Conservation (phyloP, 2,113 vertebrate species). For the Zosterops hypoxanthus region DNA sequence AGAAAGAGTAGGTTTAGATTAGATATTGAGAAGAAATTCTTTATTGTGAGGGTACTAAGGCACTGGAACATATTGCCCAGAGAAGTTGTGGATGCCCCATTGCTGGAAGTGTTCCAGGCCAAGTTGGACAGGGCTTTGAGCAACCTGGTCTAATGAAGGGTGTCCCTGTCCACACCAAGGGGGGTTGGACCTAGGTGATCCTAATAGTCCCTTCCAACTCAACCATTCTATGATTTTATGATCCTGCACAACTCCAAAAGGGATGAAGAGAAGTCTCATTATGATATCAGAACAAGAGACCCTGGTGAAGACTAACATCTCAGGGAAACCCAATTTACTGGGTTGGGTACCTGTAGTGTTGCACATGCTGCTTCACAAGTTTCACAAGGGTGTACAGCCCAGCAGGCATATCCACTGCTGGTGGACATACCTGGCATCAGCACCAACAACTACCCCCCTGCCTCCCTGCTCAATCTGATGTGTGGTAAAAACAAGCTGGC, state of each 20-base stretch:
- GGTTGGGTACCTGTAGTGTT: not conserved
- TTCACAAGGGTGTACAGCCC: not conserved
- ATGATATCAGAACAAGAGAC: not conserved
- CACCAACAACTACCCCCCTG: not conserved
- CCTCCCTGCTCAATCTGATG: not conserved
- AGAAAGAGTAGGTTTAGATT: not conserved
- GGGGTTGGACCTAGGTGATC: not conserved
- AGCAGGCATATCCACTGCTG: not conserved
- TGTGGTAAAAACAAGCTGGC: not conserved
- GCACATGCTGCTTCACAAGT: not conserved
- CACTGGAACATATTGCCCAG: not conserved
- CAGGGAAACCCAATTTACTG: not conserved
- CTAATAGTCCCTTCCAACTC: not conserved
- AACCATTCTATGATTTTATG: not conserved
- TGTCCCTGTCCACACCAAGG: not conserved
- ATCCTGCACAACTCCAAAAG: not conserved
- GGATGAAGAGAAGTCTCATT: not conserved
- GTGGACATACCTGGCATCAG: not conserved
- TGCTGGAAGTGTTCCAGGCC: not conserved
- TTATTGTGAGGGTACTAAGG: not conserved
- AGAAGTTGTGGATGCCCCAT: not conserved
- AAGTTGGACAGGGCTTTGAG: not conserved
- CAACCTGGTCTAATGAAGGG: not conserved
- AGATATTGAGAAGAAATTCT: not conserved
- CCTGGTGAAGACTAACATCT: not conserved